Evolutionary conservation across 1,140 invertebrate species (phyloP).

Genomic region (Macrotrachela quadricornifera): DNA sequence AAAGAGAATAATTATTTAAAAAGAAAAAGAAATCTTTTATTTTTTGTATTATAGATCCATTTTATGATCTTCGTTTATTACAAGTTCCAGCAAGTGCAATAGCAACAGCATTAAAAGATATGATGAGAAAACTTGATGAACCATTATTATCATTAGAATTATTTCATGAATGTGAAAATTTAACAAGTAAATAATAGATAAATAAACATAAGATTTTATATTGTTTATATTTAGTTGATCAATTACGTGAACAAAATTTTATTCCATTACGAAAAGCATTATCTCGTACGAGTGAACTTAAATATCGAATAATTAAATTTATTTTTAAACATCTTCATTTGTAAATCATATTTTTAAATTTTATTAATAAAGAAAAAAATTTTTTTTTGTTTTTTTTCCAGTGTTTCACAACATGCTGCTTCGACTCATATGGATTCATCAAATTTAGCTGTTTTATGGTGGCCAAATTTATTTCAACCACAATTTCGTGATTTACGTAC

Average conservation of each 20-base stretch:
- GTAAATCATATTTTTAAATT: too few species aligned
- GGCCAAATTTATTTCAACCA: conserved; percentile 80
- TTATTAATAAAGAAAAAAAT: too few species aligned
- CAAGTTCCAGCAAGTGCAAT: conserved; percentile 85
- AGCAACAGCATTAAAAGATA: conserved; percentile 83
- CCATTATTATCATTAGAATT: conserved; percentile 65
- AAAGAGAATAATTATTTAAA: background rate
- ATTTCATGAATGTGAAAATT: conserved; percentile 44
- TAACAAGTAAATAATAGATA: too few species aligned
- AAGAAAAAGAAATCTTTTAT: background rate
- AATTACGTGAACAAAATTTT: background rate
- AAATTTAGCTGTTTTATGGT: conserved; percentile 88
- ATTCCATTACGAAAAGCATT: background rate
- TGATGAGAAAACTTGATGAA: conserved; percentile 57
- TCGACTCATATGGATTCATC: conserved; percentile 85
- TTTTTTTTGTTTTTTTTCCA: conserved; percentile 36
- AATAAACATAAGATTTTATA: too few species aligned
- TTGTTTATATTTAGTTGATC: background rate
- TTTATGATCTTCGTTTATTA: conserved; percentile 35
- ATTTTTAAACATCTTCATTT: background rate
- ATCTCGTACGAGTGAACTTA: background rate
- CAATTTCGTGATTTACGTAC: conserved; percentile 62
- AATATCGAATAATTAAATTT: conserved; percentile 19
- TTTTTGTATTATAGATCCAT: conserved; percentile 45
- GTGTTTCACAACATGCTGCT: conserved; percentile 69